Percentiles rank a stretch among this genome's conserved stretches.
phyloP scores from a whole-genome alignment of 1,140 invertebrate genomes.

The Cydia splendana region DNA sequence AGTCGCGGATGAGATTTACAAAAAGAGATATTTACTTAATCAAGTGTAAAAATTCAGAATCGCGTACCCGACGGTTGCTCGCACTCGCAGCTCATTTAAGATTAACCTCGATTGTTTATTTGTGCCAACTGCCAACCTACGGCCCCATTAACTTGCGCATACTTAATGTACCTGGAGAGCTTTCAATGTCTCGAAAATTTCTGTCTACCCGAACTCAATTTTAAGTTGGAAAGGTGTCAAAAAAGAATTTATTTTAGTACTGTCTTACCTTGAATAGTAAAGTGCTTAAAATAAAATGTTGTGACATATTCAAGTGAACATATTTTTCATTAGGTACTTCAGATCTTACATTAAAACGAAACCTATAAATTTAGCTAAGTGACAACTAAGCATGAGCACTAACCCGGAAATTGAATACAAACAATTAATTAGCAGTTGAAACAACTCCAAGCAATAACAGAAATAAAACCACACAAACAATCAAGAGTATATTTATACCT shows the following conservation, averaged over 20 bases:
- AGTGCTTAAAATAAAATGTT: background rate
- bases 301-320: background rate
- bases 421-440: background rate
- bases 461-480: background rate
- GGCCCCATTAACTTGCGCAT: conserved; percentile 10
- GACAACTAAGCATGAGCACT: no score
- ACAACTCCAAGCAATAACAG: background rate
- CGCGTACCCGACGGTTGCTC: background rate
- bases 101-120: conserved; percentile 1
- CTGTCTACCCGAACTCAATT: background rate
- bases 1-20: no score
- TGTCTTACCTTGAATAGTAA: no score
- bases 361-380: no score
- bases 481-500: no score
- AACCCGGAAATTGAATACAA: no score
- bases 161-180: conserved; percentile 7
- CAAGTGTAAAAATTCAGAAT: background rate
- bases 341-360: no score
- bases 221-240: background rate
- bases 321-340: no score
- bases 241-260: no score
- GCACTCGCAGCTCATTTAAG: conserved; percentile 8
- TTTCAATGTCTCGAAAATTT: background rate
- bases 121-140: background rate
- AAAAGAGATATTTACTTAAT: no score